These are phyloP conservation scores for Pseudomyrmex cubaensis DNA, from an alignment of 1,140 invertebrate species.

Conservation along the genomic window DNA sequence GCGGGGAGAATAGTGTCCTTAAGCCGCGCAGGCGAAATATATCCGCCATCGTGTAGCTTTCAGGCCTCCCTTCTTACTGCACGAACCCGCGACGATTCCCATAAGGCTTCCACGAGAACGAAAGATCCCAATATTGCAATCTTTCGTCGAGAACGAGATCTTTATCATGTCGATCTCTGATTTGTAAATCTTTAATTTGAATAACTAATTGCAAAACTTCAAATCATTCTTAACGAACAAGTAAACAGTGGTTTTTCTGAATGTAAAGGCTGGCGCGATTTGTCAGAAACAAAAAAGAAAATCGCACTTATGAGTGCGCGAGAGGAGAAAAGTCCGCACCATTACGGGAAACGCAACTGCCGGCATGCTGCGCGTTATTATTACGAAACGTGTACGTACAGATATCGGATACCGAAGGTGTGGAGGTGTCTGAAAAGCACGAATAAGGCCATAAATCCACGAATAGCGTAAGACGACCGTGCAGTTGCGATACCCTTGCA, in stretches of 20 bases:
- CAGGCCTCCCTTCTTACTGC: constrained; percentile 31
- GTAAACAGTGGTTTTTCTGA: no score
- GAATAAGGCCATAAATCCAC: constrained; percentile 69
- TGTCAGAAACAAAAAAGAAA: not conserved
- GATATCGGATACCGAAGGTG: constrained; percentile 29
- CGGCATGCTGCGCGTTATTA: constrained; percentile 51
- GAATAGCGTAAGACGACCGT: constrained; percentile 60
- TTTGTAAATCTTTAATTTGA: not conserved
- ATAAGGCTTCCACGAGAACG: not conserved
- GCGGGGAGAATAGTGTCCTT: constrained; percentile 17
- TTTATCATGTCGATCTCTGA: constrained; percentile 12
- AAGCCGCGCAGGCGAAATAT: constrained; percentile 57
- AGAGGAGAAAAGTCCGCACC: constrained; percentile 35
- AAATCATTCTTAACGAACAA: no score
- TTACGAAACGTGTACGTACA: constrained; percentile 36
- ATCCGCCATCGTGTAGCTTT: constrained; percentile 55
- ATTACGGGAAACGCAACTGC: constrained; percentile 63
- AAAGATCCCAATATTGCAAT: not conserved
- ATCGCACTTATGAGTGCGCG: not conserved
- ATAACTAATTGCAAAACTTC: not conserved
- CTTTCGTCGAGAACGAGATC: constrained; percentile 19
- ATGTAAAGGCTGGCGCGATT: no score
- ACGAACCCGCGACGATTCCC: constrained; percentile 47
- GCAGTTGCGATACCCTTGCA: constrained; percentile 68
- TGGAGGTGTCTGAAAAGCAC: constrained; percentile 43